These are phyloP conservation scores for Parnassius orleans DNA, from an alignment of 2,888 invertebrate species.

Conservation along the genomic window DNA sequence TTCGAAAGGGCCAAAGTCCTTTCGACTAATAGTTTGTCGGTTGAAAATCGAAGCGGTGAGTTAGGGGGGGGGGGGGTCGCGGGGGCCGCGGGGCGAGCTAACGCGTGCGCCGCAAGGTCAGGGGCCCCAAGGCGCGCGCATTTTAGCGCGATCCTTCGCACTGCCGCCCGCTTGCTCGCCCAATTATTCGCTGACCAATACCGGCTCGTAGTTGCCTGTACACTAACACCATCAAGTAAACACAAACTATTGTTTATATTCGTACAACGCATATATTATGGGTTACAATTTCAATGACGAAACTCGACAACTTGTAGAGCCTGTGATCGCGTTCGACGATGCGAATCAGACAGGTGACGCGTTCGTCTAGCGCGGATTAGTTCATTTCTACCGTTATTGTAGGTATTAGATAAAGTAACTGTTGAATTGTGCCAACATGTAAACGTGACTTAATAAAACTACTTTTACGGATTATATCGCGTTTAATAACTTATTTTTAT, in stretches of 20 bases:
- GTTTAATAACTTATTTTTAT: no score
- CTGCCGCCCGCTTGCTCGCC: constrained; percentile 35
- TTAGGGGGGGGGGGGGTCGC: constrained; percentile 39
- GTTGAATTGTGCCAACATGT: background rate
- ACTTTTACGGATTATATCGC: no score
- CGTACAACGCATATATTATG: no score
- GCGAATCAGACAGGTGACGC: background rate
- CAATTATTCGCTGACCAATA: constrained; percentile 31
- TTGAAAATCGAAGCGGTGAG: constrained; percentile 45
- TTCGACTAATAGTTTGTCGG: constrained; percentile 32
- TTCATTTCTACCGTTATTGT: background rate
- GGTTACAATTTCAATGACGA: no score
- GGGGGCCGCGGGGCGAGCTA: constrained; percentile 40
- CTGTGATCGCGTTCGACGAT: background rate
- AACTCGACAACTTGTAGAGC: background rate
- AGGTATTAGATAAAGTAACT: background rate
- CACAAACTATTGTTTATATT: no score
- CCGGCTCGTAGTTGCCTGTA: no score
- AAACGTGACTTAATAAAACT: no score
- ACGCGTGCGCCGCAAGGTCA: constrained; percentile 63
- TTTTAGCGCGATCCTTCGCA: constrained; percentile 43
- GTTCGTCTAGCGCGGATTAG: background rate
- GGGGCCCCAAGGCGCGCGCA: constrained; percentile 64
- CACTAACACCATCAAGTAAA: no score
- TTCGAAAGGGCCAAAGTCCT: constrained; percentile 35